These are phyloP conservation scores for Garrulus glandarius DNA, from an alignment of 2,797 vertebrate species.

Conservation along the genomic window DNA sequence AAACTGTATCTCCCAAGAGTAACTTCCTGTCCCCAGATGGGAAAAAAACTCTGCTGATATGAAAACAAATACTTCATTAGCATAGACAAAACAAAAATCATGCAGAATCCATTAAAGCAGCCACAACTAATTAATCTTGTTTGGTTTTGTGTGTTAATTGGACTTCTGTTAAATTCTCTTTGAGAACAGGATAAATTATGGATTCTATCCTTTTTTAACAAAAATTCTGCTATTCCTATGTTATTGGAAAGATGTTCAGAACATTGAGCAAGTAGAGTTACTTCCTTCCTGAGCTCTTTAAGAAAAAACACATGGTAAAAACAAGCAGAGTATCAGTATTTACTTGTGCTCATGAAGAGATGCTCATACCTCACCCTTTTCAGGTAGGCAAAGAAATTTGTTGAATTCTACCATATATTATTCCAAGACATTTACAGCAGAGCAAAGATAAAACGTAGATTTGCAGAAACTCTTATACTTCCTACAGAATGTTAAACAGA, in stretches of 20 bases:
- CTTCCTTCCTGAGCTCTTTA: neutral
- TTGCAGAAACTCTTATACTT: neutral
- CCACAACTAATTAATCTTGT: conserved; percentile 9
- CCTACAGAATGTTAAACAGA: neutral
- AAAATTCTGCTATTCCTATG: neutral
- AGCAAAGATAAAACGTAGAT: neutral
- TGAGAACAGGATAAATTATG: neutral
- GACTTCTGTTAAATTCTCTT: conserved; percentile 13
- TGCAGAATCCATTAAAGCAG: conserved; percentile 46
- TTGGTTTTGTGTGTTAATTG: neutral
- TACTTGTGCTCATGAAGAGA: neutral
- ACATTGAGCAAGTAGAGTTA: neutral
- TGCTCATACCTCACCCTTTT: neutral
- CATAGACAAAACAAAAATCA: conserved; percentile 37
- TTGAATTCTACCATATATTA: neutral
- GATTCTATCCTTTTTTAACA: neutral
- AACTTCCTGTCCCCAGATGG: neutral
- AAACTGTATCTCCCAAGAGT: neutral
- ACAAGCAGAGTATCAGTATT: neutral
- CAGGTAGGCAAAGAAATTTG: neutral
- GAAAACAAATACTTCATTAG: conserved; percentile 15
- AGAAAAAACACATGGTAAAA: neutral
- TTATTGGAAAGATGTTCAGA: neutral
- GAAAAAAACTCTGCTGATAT: conserved; percentile 12
- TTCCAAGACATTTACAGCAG: neutral